A percentile compares a stretch with the other conserved stretches of the same genome.
These are phyloP conservation scores for Polydrusus tereticollis DNA, from an alignment of 2,888 invertebrate species.

Conservation along the genomic window DNA sequence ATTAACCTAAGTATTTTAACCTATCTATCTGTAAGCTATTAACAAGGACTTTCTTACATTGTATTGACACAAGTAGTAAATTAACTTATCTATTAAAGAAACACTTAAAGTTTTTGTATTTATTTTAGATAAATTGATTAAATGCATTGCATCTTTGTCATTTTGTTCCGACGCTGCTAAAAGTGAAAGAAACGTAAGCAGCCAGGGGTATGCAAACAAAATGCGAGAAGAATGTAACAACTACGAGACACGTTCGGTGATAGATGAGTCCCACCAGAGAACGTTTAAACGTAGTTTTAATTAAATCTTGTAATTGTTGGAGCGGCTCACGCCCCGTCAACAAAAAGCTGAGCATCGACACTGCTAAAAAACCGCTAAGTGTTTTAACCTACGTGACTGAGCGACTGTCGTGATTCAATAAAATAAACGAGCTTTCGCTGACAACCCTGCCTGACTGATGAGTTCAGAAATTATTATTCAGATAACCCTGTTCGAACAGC, in stretches of 20 bases:
- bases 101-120: not conserved
- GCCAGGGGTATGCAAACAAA: slow-evolving; percentile 62
- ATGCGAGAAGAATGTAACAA: slow-evolving; percentile 64
- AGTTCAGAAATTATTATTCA: slow-evolving; percentile 54
- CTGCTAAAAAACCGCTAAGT: slow-evolving; percentile 66
- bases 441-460: slow-evolving; percentile 59
- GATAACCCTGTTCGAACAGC: slow-evolving; percentile 46
- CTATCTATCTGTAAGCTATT: too few relatives aligned
- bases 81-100: too few relatives aligned
- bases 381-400: slow-evolving; percentile 65
- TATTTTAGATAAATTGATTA: not conserved
- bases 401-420: slow-evolving; percentile 66
- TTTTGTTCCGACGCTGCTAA: slow-evolving; percentile 20
- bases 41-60: too few relatives aligned
- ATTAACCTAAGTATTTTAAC: too few relatives aligned
- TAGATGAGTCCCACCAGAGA: slow-evolving; percentile 68
- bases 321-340: slow-evolving; percentile 63
- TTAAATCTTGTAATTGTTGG: slow-evolving; percentile 69
- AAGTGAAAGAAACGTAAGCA: slow-evolving; percentile 44
- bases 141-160: not conserved
- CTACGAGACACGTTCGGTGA: slow-evolving; percentile 65
- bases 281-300: slow-evolving; percentile 68
- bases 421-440: slow-evolving; percentile 64
- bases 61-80: too few relatives aligned
- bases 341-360: slow-evolving; percentile 58